Base-by-base conservation (phyloP, 2,888 invertebrate genomes). In the Polymixis flavicincta region DNA sequence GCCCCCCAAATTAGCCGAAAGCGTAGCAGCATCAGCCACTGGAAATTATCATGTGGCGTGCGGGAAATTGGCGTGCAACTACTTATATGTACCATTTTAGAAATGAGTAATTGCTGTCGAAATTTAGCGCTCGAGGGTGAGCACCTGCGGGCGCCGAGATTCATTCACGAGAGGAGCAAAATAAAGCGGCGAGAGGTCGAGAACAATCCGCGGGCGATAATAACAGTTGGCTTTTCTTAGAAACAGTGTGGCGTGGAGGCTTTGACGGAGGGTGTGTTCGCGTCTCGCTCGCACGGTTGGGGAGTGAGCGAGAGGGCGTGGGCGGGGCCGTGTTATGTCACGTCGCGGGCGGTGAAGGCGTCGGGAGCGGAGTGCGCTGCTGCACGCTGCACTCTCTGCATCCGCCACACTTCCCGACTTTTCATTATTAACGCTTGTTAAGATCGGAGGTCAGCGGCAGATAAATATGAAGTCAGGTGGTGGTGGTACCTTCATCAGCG, bases 201-300 rank as follows among this genome's bases (percentile, higher is more conserved):
- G 93, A 96, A 95, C 94, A 94, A 95, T 94, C 95, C 93, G 90
- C 91, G 91, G 88, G 91, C 90, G 94, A 93, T 96, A 96, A 96
- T 96, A 96, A 95, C 96, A 93, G 95, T 95, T 95, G 94, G 94
- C 93, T 95, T 95, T 96, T 96, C 96, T 95, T 88, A 91, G 96
- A 96, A 96, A 93, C 93, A 91, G 92, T 92, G 88, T 79, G 89
- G 92, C 92, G 92, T 89, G 93, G 92, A 96, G 96, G 96, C 95
- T 96, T 95, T 91, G 92, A 87, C 92, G 95, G 95, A 92, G 93
- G 92, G 92, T 90, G 90, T 92, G 86, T 84, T 79, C 79, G 84
- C 84, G 89, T 95, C 95, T 87, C 93, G 86, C 89, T 96, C 93
- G 90, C 93, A 83, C 95, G 42, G 55, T 75, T 78, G 83, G 81